phyloP scores from a whole-genome alignment of 2,888 invertebrate genomes.

The Lutraria lutraria region DNA sequence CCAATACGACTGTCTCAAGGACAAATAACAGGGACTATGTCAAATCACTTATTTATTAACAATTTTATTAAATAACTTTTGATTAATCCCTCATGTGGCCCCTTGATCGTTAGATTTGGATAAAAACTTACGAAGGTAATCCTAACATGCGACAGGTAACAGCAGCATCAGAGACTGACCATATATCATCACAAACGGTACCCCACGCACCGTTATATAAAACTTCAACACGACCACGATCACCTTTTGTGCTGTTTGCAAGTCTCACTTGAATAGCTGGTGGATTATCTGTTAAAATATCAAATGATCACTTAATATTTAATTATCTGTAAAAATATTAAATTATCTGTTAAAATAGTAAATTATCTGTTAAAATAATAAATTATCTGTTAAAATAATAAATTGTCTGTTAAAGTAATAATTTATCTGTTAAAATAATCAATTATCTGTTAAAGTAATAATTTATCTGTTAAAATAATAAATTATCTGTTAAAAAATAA shows the following conservation, averaged over 20 bases:
- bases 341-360: slow-evolving; percentile 54
- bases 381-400: slow-evolving; percentile 49
- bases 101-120: no score
- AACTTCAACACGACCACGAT: slow-evolving; percentile 76
- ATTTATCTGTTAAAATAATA: neutral
- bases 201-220: slow-evolving; percentile 88
- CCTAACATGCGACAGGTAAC: slow-evolving; percentile 77
- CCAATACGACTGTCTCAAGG: no score
- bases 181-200: slow-evolving; percentile 78
- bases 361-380: no score
- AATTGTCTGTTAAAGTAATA: neutral
- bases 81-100: no score
- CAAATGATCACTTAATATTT: neutral
- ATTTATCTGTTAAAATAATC: neutral
- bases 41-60: no score
- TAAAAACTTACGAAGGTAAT: slow-evolving; percentile 75
- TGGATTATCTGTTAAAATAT: slow-evolving; percentile 55
- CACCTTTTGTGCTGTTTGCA: slow-evolving; percentile 68
- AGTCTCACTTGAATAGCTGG: slow-evolving; percentile 84
- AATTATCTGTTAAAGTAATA: neutral
- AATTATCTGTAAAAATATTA: no score
- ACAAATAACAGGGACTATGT: no score
- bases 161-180: slow-evolving; percentile 75
- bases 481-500: no score
- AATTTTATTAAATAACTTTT: no score